Conservation (phyloP, 2,888 invertebrate genomes). For the Unio delphinus region DNA sequence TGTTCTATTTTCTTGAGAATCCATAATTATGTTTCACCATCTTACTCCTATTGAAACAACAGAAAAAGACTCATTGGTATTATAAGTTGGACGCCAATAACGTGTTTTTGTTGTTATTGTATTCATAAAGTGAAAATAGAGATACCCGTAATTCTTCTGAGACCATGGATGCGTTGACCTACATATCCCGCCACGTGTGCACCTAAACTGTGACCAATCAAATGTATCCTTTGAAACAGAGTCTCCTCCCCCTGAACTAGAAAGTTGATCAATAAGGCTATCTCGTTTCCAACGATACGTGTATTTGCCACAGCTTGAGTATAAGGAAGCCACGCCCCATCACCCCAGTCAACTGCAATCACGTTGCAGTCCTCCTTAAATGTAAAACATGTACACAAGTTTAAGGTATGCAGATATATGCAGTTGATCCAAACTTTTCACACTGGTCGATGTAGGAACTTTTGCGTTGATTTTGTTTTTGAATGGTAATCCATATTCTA, state of each 20-base stretch:
- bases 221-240: slow-evolving; percentile 77
- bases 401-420: not conserved
- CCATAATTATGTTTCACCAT: no score
- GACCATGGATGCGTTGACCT: slow-evolving; percentile 75
- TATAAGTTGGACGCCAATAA: no score
- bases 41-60: no score
- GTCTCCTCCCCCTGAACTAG: slow-evolving; percentile 37
- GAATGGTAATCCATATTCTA: no score
- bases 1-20: no score
- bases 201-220: slow-evolving; percentile 91
- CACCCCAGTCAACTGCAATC: slow-evolving; percentile 60
- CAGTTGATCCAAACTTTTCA: slow-evolving; percentile 1
- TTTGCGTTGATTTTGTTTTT: not conserved
- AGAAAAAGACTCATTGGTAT: no score
- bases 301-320: slow-evolving; percentile 70
- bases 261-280: slow-evolving; percentile 55
- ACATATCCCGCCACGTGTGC: slow-evolving; percentile 91
- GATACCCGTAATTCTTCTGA: slow-evolving; percentile 69
- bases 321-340: slow-evolving; percentile 65
- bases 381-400: slow-evolving; percentile 2
- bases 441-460: not conserved
- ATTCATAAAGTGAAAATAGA: not conserved
- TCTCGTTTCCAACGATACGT: slow-evolving; percentile 68
- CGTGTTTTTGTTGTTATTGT: not conserved
- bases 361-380: slow-evolving; percentile 56